These are phyloP conservation scores for Onychomys leucogaster DNA, from an alignment of 2,797 vertebrate genomes.

Conservation along the genomic window DNA sequence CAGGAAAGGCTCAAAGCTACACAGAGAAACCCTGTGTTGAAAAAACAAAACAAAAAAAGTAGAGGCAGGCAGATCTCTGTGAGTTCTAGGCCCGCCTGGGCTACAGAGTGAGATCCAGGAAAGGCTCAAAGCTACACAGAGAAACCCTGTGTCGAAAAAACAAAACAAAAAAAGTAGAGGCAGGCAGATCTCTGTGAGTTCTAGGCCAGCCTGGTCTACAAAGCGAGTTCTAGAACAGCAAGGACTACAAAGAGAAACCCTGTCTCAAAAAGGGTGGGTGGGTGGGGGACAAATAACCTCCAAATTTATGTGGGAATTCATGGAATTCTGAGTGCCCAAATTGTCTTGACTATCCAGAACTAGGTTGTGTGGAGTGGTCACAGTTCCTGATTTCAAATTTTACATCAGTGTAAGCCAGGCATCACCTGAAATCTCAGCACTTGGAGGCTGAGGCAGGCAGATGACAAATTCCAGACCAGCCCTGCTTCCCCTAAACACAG, in stretches of 20 bases:
- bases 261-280: neutral
- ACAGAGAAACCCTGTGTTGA: neutral
- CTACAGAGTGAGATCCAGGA: no score
- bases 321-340: neutral
- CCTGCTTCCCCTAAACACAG: neutral
- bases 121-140: no score
- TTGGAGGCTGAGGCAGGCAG: neutral
- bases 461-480: neutral
- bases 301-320: neutral
- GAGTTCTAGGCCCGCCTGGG: no score
- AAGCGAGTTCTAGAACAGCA: neutral
- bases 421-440: neutral
- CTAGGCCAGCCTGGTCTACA: no score
- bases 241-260: neutral
- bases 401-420: neutral
- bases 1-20: neutral
- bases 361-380: neutral
- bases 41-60: neutral
- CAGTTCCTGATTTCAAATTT: neutral
- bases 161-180: no score
- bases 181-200: no score
- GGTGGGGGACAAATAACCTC: neutral
- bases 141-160: no score
- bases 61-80: no score
- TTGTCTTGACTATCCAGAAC: neutral